phyloP scores from a whole-genome alignment of 92 coral and sea anemone genomes.

The Paragorgia papillata region DNA sequence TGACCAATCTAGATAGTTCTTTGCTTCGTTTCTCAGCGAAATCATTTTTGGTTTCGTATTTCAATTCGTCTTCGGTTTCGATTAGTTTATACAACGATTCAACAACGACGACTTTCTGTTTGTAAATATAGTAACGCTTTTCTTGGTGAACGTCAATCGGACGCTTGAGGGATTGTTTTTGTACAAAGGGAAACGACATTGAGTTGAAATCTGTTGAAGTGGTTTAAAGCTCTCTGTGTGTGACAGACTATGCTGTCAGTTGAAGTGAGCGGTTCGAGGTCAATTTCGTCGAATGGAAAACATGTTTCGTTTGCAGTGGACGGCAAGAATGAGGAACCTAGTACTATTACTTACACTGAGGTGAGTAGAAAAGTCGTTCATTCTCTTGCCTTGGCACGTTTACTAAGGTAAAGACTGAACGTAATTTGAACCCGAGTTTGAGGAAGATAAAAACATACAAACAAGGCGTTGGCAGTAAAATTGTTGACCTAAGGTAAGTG shows the following conservation, averaged over 20 bases:
- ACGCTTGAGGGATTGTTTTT: no score
- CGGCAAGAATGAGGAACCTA: background rate
- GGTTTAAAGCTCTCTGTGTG: background rate
- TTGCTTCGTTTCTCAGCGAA: background rate
- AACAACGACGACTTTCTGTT: background rate
- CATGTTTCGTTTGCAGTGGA: conserved; percentile 41
- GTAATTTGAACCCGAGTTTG: background rate
- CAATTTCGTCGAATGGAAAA: conserved; percentile 11
- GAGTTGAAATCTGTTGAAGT: no score
- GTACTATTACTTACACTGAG: conserved; percentile 3
- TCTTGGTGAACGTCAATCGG: no score
- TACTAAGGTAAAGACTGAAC: background rate
- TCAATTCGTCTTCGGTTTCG: conserved; percentile 5
- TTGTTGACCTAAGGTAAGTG: background rate
- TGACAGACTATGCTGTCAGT: conserved; percentile 32
- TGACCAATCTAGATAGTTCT: conserved; percentile 31
- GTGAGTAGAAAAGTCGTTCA: background rate
- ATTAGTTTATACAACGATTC: background rate
- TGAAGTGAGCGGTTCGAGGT: conserved; percentile 15
- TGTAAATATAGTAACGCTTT: background rate
- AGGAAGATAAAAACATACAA: background rate
- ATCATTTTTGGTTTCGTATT: conserved; percentile 16
- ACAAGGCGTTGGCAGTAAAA: conserved; percentile 24
- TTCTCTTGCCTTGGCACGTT: no score
- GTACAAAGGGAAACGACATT: no score